Evolutionary conservation across 2,888 invertebrate genomes (phyloP), one percentile per base, ranked within the genome.

Genomic region (Heteromurus nitidus): DNA sequence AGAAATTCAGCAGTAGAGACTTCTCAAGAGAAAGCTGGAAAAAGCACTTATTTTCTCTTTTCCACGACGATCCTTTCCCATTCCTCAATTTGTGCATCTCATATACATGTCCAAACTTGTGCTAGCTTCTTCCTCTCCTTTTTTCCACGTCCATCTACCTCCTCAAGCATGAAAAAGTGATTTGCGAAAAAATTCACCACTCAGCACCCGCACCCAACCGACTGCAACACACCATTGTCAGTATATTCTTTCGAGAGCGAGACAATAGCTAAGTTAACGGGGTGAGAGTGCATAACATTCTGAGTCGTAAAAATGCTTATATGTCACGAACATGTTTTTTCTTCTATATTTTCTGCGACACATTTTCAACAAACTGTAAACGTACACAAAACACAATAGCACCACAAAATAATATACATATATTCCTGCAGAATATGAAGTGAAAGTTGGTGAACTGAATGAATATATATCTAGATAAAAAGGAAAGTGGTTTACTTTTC

Each of bases 261-360:
- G n/a, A 11, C 16, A 47, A n/a, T n/a, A n/a, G n/a, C n/a, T n/a
- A 53, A 50, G n/a, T n/a, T n/a, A 65, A 44, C 65, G 24, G 26
- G 26, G 65, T 44, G 42, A 42, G 36, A 62, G 31, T 62, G 62
- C 53, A 31, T 50, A n/a, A 24, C 20, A 50, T 30, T n/a, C 22
- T 30, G 67, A 67, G 75, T 58, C 53, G 67, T 75, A 75, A 75
- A 74, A 74, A 65, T 64, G 73, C 31, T n/a, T n/a, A n/a, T n/a
- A n/a, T n/a, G n/a, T n/a, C n/a, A n/a, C n/a, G n/a, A n/a, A n/a
- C n/a, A n/a, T n/a, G n/a, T n/a, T n/a, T n/a, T n/a, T n/a, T n/a
- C n/a, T n/a, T n/a, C n/a, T n/a, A n/a, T n/a, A n/a, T n/a, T n/a
- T n/a, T n/a, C n/a, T n/a, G n/a, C n/a, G n/a, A n/a, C n/a, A n/a